Base-by-base conservation (phyloP, 2,888 invertebrate species). In the Hylaea fasciaria region DNA sequence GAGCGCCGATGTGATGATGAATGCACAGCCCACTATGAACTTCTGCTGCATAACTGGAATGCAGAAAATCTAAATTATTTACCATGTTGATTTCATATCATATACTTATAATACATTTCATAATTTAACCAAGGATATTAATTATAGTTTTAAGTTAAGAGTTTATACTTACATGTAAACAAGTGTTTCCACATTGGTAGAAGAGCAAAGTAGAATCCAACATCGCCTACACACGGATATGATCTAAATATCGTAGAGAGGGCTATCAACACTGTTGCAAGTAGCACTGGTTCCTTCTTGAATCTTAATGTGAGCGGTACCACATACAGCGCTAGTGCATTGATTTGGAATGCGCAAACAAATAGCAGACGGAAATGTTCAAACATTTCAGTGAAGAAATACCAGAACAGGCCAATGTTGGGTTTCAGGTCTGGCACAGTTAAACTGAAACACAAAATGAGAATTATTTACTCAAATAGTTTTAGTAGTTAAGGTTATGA, bases 341-440 rank as follows among this genome's bases (percentile, higher is more conserved):
- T 99, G 72, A 99, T 96, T 94, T 99, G 99, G 85, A 99, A 99
- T 69, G 98, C 97, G 81, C 96, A 98, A 22, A 99, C 95, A 89
- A 99, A 99, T 76, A 99, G 94, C 64, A 96, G 94, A 50, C 98
- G 95, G 81, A 99, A 99, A 87, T 99, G 99, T 76, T 99, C 99
- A 93, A 99, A 99, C 98, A 99, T 98, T 93, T 99, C 99, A 0
- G 98, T 99, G 86, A 99, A 99, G 90, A 99, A 99, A 82, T 99
- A 99, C 99, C 99, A 99, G 87, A 99, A 99, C 0, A 99, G 92
- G 0, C 99, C 99, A 73, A 98, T 96, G 82, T 99, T 99, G 22
- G 99, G 99, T 73, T 97, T 96, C 67, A 99, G 92, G 85, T 99
- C 99, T 1, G 97, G 97, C 52, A 98, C 98, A 14, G 95, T 95